phyloP scores from a whole-genome alignment of 2,113 vertebrate genomes.

The Urocolius indicus region DNA sequence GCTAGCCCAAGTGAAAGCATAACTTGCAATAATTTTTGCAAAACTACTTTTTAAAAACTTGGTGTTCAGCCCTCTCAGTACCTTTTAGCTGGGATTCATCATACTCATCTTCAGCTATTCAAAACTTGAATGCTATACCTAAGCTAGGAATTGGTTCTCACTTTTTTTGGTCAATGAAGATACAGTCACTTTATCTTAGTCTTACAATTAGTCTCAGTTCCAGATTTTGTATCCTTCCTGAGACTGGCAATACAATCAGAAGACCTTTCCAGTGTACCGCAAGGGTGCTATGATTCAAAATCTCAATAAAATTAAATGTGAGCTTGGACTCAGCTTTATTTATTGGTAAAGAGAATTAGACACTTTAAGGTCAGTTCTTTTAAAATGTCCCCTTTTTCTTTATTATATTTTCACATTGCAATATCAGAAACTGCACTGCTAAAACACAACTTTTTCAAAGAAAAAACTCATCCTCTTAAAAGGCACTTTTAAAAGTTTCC shows the following conservation, averaged over 20 bases:
- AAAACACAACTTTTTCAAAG: not conserved
- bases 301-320: not conserved
- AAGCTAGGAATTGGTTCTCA: not conserved
- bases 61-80: not conserved
- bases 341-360: not conserved
- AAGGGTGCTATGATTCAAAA: not conserved
- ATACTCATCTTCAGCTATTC: not conserved
- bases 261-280: rapidly evolving
- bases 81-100: not conserved
- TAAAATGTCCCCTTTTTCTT: not conserved
- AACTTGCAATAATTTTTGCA: not conserved
- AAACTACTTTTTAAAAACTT: not conserved
- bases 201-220: not conserved
- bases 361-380: not conserved
- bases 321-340: not conserved
- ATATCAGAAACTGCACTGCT: not conserved
- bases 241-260: not conserved
- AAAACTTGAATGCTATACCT: not conserved
- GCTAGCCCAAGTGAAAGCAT: not conserved
- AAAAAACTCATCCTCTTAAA: not conserved
- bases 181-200: not conserved
- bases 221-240: not conserved
- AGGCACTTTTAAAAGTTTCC: not conserved
- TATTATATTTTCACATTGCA: not conserved
- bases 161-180: not conserved